Conservation (phyloP, 2,113 vertebrate genomes). For the Gopherus flavomarginatus region DNA sequence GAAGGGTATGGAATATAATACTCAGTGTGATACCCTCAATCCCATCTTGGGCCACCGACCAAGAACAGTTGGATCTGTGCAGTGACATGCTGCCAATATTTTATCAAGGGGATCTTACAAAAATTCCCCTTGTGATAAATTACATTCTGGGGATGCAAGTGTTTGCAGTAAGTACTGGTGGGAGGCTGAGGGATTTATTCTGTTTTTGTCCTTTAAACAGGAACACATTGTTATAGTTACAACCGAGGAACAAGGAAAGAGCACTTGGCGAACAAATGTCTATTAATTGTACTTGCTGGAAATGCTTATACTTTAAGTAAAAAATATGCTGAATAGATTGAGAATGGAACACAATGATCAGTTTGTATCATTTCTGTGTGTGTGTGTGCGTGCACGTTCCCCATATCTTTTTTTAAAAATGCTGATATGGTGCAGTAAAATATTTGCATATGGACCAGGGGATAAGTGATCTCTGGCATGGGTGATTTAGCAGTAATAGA, state of each 20-base stretch:
- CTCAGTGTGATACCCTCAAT: background rate
- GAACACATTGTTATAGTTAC: constrained; percentile 50
- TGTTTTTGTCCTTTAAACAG: constrained; percentile 4
- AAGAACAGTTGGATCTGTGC: background rate
- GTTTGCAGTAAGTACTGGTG: background rate
- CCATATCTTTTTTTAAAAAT: background rate
- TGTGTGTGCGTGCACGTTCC: constrained; percentile 12
- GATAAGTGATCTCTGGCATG: background rate
- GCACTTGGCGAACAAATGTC: background rate
- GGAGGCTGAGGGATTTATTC: background rate
- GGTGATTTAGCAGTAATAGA: background rate
- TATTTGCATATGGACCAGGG: background rate
- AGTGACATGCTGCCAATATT: constrained; percentile 36
- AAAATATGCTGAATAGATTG: accelerated
- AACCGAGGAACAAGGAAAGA: constrained; percentile 36
- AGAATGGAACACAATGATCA: accelerated
- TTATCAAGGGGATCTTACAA: constrained; percentile 32
- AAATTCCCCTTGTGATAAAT: constrained; percentile 23
- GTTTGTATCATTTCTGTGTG: accelerated
- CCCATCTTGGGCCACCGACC: background rate
- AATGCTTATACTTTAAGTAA: background rate
- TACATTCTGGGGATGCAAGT: background rate
- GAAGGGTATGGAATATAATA: constrained; percentile 15
- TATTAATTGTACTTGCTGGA: background rate
- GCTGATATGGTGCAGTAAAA: background rate